Evolutionary conservation across 2,888 invertebrate genomes (phyloP).

Genomic region (Nymphalis polychloros): DNA sequence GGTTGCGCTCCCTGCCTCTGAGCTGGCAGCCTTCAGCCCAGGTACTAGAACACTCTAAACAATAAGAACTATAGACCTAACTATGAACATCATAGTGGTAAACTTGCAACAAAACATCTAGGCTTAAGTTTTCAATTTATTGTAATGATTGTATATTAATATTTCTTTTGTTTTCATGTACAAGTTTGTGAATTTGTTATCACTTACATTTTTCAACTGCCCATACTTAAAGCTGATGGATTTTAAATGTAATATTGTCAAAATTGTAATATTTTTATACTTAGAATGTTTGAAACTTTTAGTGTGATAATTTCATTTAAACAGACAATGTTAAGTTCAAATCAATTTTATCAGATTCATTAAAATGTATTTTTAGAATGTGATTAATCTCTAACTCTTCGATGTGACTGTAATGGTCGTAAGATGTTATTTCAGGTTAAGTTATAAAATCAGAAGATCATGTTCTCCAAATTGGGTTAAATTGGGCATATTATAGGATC

Average conservation of each 20-base stretch:
- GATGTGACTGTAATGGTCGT: constrained; percentile 54
- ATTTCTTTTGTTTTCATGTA: constrained; percentile 35
- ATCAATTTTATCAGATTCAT: constrained; percentile 23
- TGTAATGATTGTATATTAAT: constrained; percentile 39
- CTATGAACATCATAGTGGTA: constrained; percentile 76
- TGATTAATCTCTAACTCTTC: constrained; percentile 52
- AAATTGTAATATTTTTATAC: background rate
- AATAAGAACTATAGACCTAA: constrained; percentile 67
- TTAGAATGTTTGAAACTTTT: background rate
- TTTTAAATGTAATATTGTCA: constrained; percentile 2
- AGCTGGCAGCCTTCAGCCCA: constrained; percentile 65
- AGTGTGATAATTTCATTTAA: constrained; percentile 36
- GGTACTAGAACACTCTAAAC: constrained; percentile 68
- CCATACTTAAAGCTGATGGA: constrained; percentile 6
- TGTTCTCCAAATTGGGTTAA: constrained; percentile 67
- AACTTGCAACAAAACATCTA: constrained; percentile 66
- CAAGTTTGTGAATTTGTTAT: constrained; percentile 28
- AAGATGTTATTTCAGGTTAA: constrained; percentile 70
- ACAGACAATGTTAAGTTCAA: background rate
- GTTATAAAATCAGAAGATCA: constrained; percentile 61
- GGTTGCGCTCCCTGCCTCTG: constrained; percentile 54
- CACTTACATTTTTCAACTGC: constrained; percentile 13
- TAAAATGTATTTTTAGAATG: constrained; percentile 41
- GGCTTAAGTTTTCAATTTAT: constrained; percentile 44
- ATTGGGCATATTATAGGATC: constrained; percentile 69